Conservation (phyloP, 2,113 vertebrate genomes). For the Sturnus vulgaris region DNA sequence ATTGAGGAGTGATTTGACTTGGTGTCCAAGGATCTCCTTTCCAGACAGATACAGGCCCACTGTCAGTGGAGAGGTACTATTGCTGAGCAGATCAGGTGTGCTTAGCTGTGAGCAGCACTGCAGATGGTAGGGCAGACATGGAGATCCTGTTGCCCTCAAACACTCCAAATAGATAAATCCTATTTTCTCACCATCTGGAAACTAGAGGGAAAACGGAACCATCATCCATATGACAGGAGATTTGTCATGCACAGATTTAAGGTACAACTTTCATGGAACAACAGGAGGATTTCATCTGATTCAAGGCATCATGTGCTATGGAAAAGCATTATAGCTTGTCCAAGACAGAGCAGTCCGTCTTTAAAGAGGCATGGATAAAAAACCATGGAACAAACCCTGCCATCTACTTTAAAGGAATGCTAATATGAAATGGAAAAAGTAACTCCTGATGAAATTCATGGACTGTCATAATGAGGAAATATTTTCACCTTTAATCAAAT, state of each 20-base stretch:
- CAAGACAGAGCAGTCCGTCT: neutral
- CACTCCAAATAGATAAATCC: neutral
- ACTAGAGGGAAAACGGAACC: neutral
- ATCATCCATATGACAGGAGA: neutral
- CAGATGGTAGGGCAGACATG: neutral
- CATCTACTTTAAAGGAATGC: neutral
- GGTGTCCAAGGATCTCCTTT: neutral
- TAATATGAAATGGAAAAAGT: neutral
- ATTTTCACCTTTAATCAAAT: neutral
- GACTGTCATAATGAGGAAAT: neutral
- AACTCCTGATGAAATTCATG: neutral
- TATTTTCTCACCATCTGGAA: neutral
- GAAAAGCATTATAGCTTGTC: neutral
- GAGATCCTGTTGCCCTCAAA: neutral
- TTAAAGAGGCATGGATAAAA: neutral
- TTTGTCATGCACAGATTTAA: neutral
- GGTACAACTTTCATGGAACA: neutral
- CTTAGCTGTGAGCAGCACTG: neutral
- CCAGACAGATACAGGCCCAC: neutral
- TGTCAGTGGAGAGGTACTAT: neutral
- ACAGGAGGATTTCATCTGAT: neutral
- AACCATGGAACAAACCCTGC: neutral
- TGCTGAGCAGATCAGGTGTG: neutral
- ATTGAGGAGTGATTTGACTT: rapidly evolving
- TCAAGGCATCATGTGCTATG: neutral